phyloP scores from a whole-genome alignment of 2,888 invertebrate species.

The Latheticus oryzae region DNA sequence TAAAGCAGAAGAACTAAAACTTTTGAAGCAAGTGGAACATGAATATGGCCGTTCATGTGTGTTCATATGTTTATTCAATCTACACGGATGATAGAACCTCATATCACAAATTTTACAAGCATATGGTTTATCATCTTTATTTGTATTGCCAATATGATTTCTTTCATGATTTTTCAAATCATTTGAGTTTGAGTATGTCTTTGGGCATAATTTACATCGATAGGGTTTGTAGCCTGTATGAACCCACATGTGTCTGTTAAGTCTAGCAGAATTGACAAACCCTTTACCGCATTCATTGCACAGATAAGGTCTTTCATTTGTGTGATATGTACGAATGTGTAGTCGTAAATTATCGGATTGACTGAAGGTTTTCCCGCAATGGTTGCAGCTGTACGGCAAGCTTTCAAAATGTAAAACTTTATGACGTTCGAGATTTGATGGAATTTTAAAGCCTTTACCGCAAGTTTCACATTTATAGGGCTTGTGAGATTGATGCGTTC shows the following conservation, averaged over 20 bases:
- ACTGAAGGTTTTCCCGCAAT: conserved; percentile 61
- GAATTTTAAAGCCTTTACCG: conserved; percentile 60
- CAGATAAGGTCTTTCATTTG: conserved; percentile 61
- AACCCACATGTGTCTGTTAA: conserved; percentile 63
- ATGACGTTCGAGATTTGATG: conserved; percentile 61
- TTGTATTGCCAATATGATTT: conserved; percentile 45
- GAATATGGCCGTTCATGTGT: conserved; percentile 61
- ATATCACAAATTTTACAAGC: conserved; percentile 57
- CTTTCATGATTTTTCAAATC: conserved; percentile 60
- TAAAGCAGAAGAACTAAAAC: conserved; percentile 51
- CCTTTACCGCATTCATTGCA: conserved; percentile 63
- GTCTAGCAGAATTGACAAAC: conserved; percentile 60
- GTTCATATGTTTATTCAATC: conserved; percentile 66
- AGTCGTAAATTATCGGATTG: conserved; percentile 61
- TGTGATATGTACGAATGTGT: conserved; percentile 62
- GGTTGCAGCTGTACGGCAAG: conserved; percentile 60
- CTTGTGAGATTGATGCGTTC: conserved; percentile 59
- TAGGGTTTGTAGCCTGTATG: conserved; percentile 61
- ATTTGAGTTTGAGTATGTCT: conserved; percentile 58
- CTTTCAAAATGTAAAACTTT: conserved; percentile 59
- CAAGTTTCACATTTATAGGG: conserved; percentile 61
- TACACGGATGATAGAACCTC: conserved; percentile 62
- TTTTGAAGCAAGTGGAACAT: conserved; percentile 56
- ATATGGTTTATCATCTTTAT: conserved; percentile 56
- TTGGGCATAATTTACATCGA: conserved; percentile 56